A percentile compares a stretch with the other conserved stretches of the same genome.
Conservation (phyloP, 2,113 vertebrate species). For the Nannobrachium achirus region DNA sequence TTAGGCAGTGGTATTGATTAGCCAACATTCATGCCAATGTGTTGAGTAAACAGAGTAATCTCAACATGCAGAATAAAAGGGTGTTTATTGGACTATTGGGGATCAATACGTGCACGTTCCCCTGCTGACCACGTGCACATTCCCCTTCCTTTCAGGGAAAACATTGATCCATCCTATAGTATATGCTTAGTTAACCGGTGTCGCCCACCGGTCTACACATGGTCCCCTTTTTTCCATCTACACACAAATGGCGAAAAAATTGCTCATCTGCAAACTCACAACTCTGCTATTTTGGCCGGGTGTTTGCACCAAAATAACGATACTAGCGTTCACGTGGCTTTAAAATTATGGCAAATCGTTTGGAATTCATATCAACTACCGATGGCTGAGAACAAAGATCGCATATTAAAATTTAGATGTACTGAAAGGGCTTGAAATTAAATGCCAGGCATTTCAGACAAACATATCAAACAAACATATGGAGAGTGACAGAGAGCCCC, state of each 20-base stretch:
- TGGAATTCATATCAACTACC: not conserved
- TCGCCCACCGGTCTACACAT: too few relatives aligned
- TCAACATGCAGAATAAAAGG: not conserved
- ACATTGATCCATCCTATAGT: too few relatives aligned
- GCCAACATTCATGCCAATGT: not conserved
- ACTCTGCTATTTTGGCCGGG: too few relatives aligned
- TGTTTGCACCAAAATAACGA: too few relatives aligned
- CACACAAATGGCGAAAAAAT: too few relatives aligned
- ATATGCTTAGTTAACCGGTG: too few relatives aligned
- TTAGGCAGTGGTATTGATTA: not conserved
- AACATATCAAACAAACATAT: too few relatives aligned
- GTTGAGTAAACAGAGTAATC: not conserved
- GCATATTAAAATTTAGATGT: not conserved
- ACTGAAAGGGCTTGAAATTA: not conserved
- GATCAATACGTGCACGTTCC: not conserved
- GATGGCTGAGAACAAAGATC: not conserved
- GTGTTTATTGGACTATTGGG: not conserved
- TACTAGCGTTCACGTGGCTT: too few relatives aligned
- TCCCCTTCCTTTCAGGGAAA: too few relatives aligned
- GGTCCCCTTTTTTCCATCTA: too few relatives aligned
- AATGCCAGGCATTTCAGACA: not conserved
- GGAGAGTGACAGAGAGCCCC: not conserved
- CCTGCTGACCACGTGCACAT: slow-evolving; percentile 4
- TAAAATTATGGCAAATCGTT: too few relatives aligned
- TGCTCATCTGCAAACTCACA: too few relatives aligned